phyloP scores from a whole-genome alignment of 2,797 vertebrate genomes.

The Alfaro cultratus region DNA sequence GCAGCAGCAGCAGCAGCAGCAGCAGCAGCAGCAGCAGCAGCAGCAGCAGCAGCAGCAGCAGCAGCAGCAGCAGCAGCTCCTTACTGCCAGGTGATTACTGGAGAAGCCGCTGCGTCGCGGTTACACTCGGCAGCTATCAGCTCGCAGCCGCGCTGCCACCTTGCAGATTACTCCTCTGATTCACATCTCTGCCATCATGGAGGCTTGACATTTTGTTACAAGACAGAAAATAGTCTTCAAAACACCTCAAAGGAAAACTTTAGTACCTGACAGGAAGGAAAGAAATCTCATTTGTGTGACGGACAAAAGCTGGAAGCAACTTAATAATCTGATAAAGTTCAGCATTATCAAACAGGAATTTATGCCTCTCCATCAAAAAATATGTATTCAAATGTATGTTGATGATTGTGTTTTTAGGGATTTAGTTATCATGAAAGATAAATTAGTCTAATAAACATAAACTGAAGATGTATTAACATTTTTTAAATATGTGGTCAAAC shows the following conservation, averaged over 20 bases:
- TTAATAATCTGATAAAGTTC: slow-evolving; percentile 28
- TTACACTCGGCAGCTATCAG: slow-evolving; percentile 66
- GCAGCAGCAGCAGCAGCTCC: slow-evolving; percentile 30
- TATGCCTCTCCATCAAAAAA: not conserved
- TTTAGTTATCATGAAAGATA: not conserved
- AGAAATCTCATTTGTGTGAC: slow-evolving; percentile 32
- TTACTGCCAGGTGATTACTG: slow-evolving; percentile 59
- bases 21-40: no score
- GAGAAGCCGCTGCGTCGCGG: slow-evolving; percentile 10
- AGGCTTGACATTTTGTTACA: slow-evolving; percentile 78
- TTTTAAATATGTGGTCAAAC: not conserved
- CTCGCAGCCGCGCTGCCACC: slow-evolving; percentile 56
- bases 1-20: no score
- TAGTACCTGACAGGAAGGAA: slow-evolving; percentile 26
- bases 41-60: no score
- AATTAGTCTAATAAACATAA: not conserved
- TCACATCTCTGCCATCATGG: slow-evolving; percentile 65
- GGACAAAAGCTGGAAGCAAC: slow-evolving; percentile 35
- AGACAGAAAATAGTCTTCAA: slow-evolving; percentile 71
- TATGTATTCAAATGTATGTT: not conserved
- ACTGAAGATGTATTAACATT: not conserved
- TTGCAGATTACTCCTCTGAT: slow-evolving; percentile 72
- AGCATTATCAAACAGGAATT: slow-evolving; percentile 14
- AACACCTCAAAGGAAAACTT: slow-evolving; percentile 65
- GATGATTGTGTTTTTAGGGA: not conserved